Percentiles rank a stretch among this genome's conserved stretches.
phyloP scores from a whole-genome alignment of 2,113 vertebrate genomes.

The Odocoileus hemionus region DNA sequence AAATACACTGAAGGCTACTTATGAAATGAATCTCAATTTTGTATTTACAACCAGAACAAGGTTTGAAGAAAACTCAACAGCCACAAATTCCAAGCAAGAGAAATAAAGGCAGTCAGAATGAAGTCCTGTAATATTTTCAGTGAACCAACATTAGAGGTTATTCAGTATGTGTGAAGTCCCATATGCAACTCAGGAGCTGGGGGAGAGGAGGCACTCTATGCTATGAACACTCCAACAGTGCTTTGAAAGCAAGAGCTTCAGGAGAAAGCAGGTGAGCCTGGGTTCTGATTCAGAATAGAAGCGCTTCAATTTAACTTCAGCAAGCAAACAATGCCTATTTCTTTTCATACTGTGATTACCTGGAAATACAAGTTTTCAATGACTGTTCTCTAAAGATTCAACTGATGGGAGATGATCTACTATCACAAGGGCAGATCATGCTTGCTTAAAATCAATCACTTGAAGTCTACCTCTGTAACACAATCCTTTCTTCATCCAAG shows the following conservation, averaged over 20 bases:
- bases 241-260: conserved; percentile 20
- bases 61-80: conserved; percentile 42
- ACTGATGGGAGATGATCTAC: conserved; percentile 61
- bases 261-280: not conserved
- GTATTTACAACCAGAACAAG: conserved; percentile 63
- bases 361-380: conserved; percentile 51
- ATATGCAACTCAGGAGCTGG: not conserved
- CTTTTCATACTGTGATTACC: conserved; percentile 60
- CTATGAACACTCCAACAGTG: not conserved
- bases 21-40: conserved; percentile 66
- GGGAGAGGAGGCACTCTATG: not conserved
- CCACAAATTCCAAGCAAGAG: conserved; percentile 16
- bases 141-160: not conserved
- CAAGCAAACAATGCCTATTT: conserved; percentile 7
- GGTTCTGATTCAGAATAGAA: conserved; percentile 27
- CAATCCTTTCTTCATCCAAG: conserved; percentile 58
- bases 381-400: conserved; percentile 61
- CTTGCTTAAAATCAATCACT: conserved; percentile 66
- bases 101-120: conserved; percentile 23
- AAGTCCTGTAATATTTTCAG: not conserved
- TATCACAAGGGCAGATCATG: conserved; percentile 59
- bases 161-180: not conserved
- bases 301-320: not conserved
- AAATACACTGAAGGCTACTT: conserved; percentile 66
- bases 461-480: conserved; percentile 60